These are phyloP conservation scores for Mustela nigripes DNA, from an alignment of 2,113 vertebrate genomes.

Conservation along the genomic window DNA sequence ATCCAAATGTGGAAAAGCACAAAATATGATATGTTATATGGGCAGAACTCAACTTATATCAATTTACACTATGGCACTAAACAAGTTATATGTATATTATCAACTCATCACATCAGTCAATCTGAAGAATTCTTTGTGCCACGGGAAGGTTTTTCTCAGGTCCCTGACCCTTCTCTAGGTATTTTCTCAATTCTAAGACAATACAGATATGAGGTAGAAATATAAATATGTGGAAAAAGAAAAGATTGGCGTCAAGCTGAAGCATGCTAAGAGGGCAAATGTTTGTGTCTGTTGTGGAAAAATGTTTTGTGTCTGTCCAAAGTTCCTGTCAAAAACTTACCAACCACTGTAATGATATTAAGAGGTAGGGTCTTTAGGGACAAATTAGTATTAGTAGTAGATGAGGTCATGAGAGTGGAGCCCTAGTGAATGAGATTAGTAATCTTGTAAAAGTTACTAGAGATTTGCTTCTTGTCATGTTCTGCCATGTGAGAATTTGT, in stretches of 20 bases:
- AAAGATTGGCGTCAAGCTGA: not conserved
- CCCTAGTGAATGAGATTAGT: not conserved
- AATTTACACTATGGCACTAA: not conserved
- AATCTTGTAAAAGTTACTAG: not conserved
- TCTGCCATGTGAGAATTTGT: not conserved
- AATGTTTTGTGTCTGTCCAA: not conserved
- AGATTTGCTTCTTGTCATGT: not conserved
- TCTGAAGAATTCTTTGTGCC: not conserved
- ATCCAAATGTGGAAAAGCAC: not conserved
- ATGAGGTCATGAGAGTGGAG: not conserved
- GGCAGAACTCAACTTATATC: not conserved
- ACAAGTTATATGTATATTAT: not conserved
- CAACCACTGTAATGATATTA: not conserved
- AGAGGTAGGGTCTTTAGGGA: not conserved
- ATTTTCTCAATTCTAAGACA: not conserved
- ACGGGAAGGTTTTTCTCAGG: not conserved
- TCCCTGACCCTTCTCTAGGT: not conserved
- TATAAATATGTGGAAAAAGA: not conserved
- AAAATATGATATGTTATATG: not conserved
- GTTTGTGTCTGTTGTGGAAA: not conserved
- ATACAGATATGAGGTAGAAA: not conserved
- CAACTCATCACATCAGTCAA: not conserved
- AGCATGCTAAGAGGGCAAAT: not conserved
- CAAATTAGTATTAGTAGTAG: not conserved
- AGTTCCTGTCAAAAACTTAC: not conserved